Evolutionary conservation across 2,888 invertebrate species (phyloP).

Genomic region (Amblyjoppa proteus): DNA sequence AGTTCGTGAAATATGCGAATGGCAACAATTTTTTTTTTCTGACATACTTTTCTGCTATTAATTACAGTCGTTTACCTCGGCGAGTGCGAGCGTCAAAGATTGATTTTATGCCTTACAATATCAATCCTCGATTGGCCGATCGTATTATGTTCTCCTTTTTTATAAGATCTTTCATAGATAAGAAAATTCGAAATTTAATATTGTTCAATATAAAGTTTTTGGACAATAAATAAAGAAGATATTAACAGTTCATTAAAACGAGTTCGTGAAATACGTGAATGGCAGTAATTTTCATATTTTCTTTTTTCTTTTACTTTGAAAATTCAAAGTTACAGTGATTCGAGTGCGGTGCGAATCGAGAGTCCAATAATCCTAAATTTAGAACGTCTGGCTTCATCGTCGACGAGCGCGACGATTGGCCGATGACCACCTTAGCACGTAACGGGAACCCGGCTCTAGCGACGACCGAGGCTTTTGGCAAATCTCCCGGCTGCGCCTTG

Average conservation of each 20-base stretch:
- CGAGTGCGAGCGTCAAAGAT: slow-evolving; percentile 42
- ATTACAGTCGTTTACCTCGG: slow-evolving; percentile 64
- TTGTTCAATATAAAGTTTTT: not conserved
- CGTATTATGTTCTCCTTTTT: not conserved
- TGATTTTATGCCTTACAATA: slow-evolving; percentile 11
- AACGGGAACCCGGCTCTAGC: slow-evolving; percentile 41
- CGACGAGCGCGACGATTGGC: slow-evolving; percentile 24
- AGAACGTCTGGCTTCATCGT: slow-evolving; percentile 56
- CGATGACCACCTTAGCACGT: slow-evolving; percentile 12
- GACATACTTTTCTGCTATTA: slow-evolving; percentile 19
- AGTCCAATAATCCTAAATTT: slow-evolving; percentile 56
- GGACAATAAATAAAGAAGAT: not conserved
- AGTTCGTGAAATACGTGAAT: not conserved
- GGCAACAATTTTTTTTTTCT: not conserved
- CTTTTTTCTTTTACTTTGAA: not conserved
- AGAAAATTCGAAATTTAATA: not conserved
- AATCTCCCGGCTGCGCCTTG: slow-evolving; percentile 18
- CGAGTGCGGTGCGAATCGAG: slow-evolving; percentile 51
- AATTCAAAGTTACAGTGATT: not conserved
- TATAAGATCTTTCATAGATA: not conserved
- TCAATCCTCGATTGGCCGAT: not conserved
- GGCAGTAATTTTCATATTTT: not conserved
- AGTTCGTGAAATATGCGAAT: not conserved
- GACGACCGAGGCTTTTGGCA: slow-evolving; percentile 59
- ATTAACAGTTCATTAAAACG: not conserved